Evolutionary conservation across 2,113 vertebrate genomes (phyloP).

Genomic region (Lipophrys pholis): DNA sequence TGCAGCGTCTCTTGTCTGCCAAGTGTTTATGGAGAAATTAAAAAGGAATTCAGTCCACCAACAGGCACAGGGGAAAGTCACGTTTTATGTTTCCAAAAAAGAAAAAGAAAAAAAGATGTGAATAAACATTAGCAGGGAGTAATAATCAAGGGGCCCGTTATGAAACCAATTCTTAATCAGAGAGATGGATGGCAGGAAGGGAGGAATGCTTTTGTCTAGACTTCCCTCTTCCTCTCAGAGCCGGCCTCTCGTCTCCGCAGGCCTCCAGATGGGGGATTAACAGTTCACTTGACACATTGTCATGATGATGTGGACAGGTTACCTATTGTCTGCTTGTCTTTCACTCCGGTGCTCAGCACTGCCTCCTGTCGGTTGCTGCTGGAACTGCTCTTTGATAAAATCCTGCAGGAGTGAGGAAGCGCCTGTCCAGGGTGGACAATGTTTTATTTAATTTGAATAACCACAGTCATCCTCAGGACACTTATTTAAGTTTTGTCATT

Average conservation of each 20-base stretch:
- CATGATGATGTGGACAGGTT: constrained; percentile 53
- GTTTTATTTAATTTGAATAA: no score
- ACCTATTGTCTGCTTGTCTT: constrained; percentile 1
- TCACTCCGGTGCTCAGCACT: constrained; percentile 16
- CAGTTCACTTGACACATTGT: constrained; percentile 55
- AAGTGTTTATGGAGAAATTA: neutral
- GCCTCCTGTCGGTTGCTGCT: constrained; percentile 24
- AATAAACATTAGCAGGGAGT: constrained; percentile 18
- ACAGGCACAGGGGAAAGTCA: neutral
- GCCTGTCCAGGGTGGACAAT: no score
- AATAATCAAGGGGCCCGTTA: constrained; percentile 15
- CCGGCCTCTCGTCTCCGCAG: constrained; percentile 13
- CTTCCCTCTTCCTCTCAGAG: constrained; percentile 45
- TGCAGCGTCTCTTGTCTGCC: neutral
- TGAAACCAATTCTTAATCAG: constrained; percentile 38
- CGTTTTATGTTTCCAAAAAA: neutral
- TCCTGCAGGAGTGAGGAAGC: no score
- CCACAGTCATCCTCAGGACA: no score
- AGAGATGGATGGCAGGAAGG: constrained; percentile 51
- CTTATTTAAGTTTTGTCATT: no score
- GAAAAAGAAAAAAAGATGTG: neutral
- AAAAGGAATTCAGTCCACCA: neutral
- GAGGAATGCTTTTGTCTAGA: constrained; percentile 67
- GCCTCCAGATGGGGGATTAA: constrained; percentile 65
- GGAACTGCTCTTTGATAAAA: constrained; percentile 9